These are phyloP conservation scores for Amphiprion percula DNA, from an alignment of 2,113 vertebrate species.

Conservation along the genomic window DNA sequence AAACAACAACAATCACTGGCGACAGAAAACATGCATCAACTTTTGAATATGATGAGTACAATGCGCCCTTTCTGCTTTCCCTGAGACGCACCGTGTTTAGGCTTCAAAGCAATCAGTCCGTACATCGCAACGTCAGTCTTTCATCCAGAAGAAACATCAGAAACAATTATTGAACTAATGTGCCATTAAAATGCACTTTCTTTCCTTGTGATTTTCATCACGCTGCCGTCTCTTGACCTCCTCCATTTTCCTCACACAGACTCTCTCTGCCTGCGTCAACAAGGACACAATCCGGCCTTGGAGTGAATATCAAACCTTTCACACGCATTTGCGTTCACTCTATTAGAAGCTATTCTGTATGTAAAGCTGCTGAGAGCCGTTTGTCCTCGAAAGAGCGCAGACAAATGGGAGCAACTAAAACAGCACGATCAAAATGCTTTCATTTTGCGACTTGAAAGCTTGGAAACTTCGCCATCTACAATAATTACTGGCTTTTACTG, in stretches of 20 bases:
- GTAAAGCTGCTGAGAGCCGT: constrained; percentile 10
- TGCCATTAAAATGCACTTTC: not conserved
- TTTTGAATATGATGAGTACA: too few species aligned
- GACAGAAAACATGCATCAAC: not conserved
- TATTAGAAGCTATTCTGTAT: not conserved
- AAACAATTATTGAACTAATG: not conserved
- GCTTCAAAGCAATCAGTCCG: not conserved
- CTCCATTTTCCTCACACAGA: constrained; percentile 19
- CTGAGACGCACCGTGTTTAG: not conserved
- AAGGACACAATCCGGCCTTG: constrained; percentile 29
- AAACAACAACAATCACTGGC: not conserved
- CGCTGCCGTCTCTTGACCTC: not conserved
- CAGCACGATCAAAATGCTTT: not conserved
- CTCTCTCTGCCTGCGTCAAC: not conserved
- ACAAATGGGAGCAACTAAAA: not conserved
- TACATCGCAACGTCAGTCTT: not conserved
- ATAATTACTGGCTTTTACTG: not conserved
- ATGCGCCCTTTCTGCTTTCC: not conserved
- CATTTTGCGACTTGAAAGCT: not conserved
- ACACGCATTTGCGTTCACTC: not conserved
- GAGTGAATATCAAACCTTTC: constrained; percentile 21
- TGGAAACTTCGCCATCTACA: not conserved
- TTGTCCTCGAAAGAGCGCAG: not conserved
- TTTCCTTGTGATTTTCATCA: not conserved
- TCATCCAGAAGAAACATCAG: not conserved